These are phyloP conservation scores for Nesogale talazaci DNA, from an alignment of 2,113 vertebrate species.

Conservation along the genomic window DNA sequence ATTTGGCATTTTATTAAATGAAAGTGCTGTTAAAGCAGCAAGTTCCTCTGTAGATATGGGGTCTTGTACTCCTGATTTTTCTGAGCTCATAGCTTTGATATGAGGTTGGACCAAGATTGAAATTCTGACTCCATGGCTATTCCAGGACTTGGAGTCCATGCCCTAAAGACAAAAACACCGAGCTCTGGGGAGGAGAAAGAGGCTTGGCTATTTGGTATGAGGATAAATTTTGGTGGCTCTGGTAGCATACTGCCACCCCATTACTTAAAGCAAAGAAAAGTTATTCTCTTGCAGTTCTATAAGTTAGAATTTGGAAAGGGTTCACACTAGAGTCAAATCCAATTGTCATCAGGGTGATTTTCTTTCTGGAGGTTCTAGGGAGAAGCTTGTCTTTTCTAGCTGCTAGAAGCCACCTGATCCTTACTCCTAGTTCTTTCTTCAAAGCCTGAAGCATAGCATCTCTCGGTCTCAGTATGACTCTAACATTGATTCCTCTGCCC, in stretches of 20 bases:
- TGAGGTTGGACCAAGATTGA: background rate
- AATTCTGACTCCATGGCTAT: fast-evolving
- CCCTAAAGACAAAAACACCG: background rate
- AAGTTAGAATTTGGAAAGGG: background rate
- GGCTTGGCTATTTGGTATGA: background rate
- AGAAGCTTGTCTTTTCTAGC: background rate
- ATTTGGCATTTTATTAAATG: background rate
- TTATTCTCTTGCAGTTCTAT: background rate
- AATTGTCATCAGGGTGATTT: background rate
- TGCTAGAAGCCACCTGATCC: background rate
- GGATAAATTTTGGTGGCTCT: no score
- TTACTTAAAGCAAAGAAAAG: background rate
- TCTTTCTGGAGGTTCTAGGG: background rate
- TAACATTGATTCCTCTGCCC: background rate
- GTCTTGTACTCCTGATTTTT: background rate
- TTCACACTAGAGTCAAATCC: background rate
- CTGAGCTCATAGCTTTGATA: background rate
- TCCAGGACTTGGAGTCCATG: no score
- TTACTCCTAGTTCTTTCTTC: background rate
- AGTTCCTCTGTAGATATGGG: background rate
- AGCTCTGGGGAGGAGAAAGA: fast-evolving
- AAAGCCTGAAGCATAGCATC: background rate
- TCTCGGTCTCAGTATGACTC: background rate
- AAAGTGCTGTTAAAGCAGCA: background rate
- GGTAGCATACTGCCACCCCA: background rate